Evolutionary conservation across 2,888 invertebrate genomes (phyloP).

Genomic region (Nyleta sp.): DNA sequence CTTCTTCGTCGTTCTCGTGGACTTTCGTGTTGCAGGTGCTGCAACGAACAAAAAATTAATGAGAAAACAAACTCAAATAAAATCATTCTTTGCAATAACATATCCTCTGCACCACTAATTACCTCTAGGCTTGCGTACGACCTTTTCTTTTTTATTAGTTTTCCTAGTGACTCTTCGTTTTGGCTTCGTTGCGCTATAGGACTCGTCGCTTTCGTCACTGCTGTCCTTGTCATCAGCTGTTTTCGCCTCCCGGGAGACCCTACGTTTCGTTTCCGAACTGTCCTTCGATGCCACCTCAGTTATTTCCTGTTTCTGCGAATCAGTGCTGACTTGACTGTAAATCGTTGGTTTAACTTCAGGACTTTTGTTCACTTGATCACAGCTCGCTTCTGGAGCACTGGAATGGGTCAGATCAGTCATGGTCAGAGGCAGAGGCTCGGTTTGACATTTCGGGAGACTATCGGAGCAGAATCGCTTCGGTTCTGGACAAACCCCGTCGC

Average conservation of each 20-base stretch:
- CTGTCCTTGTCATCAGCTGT: constrained; percentile 1
- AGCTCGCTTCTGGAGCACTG: too few relatives aligned
- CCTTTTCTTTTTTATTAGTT: constrained; percentile 1
- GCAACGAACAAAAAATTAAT: too few relatives aligned
- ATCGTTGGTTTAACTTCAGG: too few relatives aligned
- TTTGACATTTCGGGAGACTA: not conserved
- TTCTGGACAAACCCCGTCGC: constrained; percentile 55
- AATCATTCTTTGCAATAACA: too few relatives aligned
- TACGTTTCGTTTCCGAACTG: not conserved
- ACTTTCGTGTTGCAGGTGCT: constrained; percentile 19
- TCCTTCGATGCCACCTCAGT: not conserved
- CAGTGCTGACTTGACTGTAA: too few relatives aligned
- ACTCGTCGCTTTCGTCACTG: not conserved
- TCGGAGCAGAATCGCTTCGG: constrained; percentile 68
- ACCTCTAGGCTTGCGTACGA: constrained; percentile 9
- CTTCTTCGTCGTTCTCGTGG: not conserved
- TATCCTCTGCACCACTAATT: too few relatives aligned
- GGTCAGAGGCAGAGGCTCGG: constrained; percentile 3
- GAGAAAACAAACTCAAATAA: too few relatives aligned
- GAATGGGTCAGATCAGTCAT: too few relatives aligned
- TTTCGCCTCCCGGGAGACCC: not conserved
- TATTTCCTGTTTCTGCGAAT: too few relatives aligned
- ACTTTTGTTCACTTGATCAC: too few relatives aligned
- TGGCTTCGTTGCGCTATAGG: not conserved
- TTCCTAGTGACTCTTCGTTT: constrained; percentile 17